Conservation (phyloP, 1,140 invertebrate genomes). For the Drosophila ambigua region DNA sequence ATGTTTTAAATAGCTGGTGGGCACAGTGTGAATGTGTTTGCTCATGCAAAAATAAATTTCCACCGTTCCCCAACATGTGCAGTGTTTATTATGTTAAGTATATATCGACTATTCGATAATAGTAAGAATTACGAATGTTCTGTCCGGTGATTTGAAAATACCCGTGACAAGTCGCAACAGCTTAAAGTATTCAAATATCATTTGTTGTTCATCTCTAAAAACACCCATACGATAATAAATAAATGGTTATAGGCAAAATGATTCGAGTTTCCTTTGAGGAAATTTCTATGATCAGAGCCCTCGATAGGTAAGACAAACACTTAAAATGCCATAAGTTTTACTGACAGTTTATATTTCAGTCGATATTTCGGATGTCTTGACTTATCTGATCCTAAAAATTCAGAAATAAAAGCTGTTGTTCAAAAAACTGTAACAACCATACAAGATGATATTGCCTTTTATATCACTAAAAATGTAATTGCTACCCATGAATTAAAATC, state of each 20-base stretch:
- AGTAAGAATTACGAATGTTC: too few species aligned
- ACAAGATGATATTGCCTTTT: conserved; percentile 55
- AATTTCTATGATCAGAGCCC: conserved; percentile 31
- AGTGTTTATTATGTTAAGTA: too few species aligned
- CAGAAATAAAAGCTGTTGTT: conserved; percentile 39
- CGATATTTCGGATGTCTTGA: conserved; percentile 67
- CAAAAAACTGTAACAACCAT: conserved; percentile 52
- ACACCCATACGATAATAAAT: too few species aligned
- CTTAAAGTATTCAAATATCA: too few species aligned
- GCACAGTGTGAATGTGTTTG: too few species aligned
- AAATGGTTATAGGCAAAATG: conserved; percentile 13
- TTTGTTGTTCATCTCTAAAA: too few species aligned
- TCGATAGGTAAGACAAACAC: conserved; percentile 30
- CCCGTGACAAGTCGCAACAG: too few species aligned
- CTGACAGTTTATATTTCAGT: conserved; percentile 37
- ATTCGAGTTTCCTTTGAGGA: conserved; percentile 29
- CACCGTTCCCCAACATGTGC: too few species aligned
- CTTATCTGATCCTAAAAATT: conserved; percentile 54
- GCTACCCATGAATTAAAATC: conserved; percentile 3
- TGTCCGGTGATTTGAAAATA: too few species aligned
- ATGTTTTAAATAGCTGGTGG: too few species aligned
- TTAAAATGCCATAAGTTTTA: background rate
- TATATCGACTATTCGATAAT: too few species aligned
- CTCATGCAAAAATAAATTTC: too few species aligned
- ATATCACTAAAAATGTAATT: conserved; percentile 18